Base-by-base conservation (phyloP, 2,888 invertebrate species). In the Uropetala carovei region DNA sequence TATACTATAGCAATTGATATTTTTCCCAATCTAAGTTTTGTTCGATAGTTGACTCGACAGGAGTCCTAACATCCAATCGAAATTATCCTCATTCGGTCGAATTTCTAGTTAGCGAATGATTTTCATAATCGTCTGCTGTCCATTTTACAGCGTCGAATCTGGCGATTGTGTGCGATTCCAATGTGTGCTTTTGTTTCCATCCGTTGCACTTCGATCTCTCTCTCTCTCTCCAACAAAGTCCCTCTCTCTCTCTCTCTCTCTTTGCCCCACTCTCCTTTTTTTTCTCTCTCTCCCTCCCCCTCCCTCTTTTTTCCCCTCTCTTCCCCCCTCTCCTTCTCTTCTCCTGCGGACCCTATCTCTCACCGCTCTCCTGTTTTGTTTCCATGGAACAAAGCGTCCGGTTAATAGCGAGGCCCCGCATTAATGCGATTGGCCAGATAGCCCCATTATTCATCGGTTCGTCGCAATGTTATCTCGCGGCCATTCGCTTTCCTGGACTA, bases 381-480 rank as follows among this genome's bases (percentile, higher is more conserved):
- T 64, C 89, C 60, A 18, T 59, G 89, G 11, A 89, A 89, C 89
- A 89, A 89, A 64, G 89, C 89, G 89, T 64, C 89, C 89, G 89
- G 60, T 89, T 89, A 89, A 89, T 89, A 89, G 89, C 89, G 86
- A 89, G 89, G 18, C 58, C 85, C 85, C 43, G 89, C 89, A 89
- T 89, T 89, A 89, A 89, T 89, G 89, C 89, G 89, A 89, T 89
- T 89, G 89, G 89, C 60, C 89, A 89, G 89, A 89, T 89, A 89
- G 60, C 14, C 89, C 89, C 89, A 89, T 89, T 89, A 89, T 89
- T 89, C 89, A 89, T 89, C 60, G 89, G 89, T 89, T 89, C 89
- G 89, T 64, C 64, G 89, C 89, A 64, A 60, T 89, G 89, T 64
- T 89, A 89, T 89, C 89, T 89, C 89, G 18, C 43, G 64, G 64